phyloP scores from a whole-genome alignment of 2,113 vertebrate genomes.

The Paracanthobrama guichenoti region DNA sequence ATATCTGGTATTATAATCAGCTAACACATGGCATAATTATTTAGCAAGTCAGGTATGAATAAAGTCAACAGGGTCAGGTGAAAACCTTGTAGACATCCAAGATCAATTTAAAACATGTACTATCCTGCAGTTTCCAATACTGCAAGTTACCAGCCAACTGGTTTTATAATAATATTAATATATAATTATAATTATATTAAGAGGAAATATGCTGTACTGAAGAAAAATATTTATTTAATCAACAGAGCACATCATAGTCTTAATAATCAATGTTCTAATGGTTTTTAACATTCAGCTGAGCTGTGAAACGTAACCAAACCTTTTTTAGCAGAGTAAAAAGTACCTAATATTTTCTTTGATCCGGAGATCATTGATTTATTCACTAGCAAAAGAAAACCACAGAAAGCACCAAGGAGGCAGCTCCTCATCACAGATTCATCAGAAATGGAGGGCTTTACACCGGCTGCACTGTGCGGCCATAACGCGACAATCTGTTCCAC shows the following conservation, averaged over 20 bases:
- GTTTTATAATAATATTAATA: too few relatives aligned
- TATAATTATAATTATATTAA: too few relatives aligned
- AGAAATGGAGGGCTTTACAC: slow-evolving; percentile 38
- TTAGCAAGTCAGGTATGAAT: not conserved
- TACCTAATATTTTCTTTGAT: not conserved
- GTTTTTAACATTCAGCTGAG: not conserved
- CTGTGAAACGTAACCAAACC: not conserved
- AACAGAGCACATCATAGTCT: not conserved
- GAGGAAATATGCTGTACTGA: too few relatives aligned
- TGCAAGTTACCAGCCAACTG: too few relatives aligned
- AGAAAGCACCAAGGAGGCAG: slow-evolving; percentile 21
- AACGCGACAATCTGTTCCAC: slow-evolving; percentile 69
- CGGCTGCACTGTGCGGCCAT: slow-evolving; percentile 47
- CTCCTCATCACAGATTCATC: slow-evolving; percentile 53
- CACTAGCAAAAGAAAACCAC: slow-evolving; percentile 11
- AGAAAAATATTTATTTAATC: not conserved
- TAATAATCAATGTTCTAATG: not conserved
- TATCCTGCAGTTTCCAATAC: not conserved
- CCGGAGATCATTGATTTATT: slow-evolving; percentile 38
- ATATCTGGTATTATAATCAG: not conserved
- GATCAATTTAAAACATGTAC: not conserved
- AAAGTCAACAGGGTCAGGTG: not conserved
- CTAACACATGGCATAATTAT: not conserved
- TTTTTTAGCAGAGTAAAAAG: not conserved
- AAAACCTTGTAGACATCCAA: not conserved